Conservation (phyloP, 2,888 invertebrate species). For the Odontocerum albicorne region DNA sequence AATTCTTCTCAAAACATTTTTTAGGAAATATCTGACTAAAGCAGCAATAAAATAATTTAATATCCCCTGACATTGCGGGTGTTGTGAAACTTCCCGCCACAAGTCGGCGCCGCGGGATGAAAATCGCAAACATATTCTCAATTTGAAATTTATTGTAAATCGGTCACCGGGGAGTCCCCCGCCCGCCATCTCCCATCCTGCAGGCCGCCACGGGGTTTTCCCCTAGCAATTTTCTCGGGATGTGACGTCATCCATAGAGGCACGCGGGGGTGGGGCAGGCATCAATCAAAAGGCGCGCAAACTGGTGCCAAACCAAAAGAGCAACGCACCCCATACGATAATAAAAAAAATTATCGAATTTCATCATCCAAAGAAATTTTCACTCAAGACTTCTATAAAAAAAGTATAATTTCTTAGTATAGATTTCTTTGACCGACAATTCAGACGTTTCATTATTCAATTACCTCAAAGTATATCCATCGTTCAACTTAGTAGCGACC, state of each 20-base stretch:
- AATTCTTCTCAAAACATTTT: no score
- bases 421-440: no score
- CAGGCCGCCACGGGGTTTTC: constrained; percentile 29
- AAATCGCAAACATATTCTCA: constrained; percentile 38
- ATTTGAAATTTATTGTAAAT: constrained; percentile 38
- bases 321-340: no score
- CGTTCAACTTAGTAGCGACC: no score
- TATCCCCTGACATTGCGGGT: constrained; percentile 7
- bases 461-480: no score
- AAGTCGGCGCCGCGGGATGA: constrained; percentile 33
- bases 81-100: constrained; percentile 20
- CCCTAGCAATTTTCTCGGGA: constrained; percentile 35
- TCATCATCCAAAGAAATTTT: no score
- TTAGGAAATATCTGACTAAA: not conserved
- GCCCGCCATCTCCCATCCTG: no score
- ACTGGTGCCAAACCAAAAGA: no score
- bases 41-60: not conserved
- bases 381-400: no score
- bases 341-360: no score
- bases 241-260: constrained; percentile 32
- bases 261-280: not conserved
- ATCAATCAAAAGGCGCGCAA: constrained; percentile 2
- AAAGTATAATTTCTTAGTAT: no score
- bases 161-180: constrained; percentile 37
- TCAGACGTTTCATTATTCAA: no score